Evolutionary conservation across 30 jellyfish, hydroid and myxozoan genomes (phyloP), one percentile per base, ranked within the genome.

Genomic region (Aurelia sp.): DNA sequence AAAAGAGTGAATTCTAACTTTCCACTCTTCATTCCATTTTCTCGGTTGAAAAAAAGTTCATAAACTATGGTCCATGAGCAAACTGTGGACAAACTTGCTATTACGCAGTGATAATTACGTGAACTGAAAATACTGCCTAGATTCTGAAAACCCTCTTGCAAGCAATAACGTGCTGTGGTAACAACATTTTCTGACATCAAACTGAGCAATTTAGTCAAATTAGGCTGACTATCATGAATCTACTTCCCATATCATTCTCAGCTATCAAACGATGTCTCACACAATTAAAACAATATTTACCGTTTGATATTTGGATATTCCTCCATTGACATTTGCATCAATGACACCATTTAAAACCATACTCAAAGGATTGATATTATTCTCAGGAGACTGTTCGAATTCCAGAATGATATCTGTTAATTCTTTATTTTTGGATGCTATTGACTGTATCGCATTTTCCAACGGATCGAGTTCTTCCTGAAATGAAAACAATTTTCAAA

Each of bases 241-340:
- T 63, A 7, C 11, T n/a, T 15, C 20, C 21, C 4, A 19, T 17
- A 67, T 16, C 62, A 67, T 27, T n/a, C 52, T 7, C 13, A 18
- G 18, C 22, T 67, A 27, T 67, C 50, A 17, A 67, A 37, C 4
- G 50, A 37, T 37, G 50, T 7, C 50, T 37, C 33, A 27, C 33
- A 27, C 1, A 27, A 27, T 27, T 27, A 27, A 27, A 27, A 27
- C 15, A 44, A 44, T 44, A 44, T 5, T 27, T 63, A 89, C 99
- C 87, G 71, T 67, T 73, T 94, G 99, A 70, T 94, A 94, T 44
- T 94, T 94, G 0, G 99, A 89, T 37, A 94, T 89, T 6, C 99
- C 99, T 2, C 99, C 99, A 84, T 94, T 94, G 52, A 94, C 99
- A 72, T 94, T 94, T 44, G 99, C 99, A 81, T 94, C 97, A 58